Percentiles rank a stretch among this genome's conserved stretches.
Conservation (phyloP, 2,113 vertebrate species). For the Sclerurus mexicanus region DNA sequence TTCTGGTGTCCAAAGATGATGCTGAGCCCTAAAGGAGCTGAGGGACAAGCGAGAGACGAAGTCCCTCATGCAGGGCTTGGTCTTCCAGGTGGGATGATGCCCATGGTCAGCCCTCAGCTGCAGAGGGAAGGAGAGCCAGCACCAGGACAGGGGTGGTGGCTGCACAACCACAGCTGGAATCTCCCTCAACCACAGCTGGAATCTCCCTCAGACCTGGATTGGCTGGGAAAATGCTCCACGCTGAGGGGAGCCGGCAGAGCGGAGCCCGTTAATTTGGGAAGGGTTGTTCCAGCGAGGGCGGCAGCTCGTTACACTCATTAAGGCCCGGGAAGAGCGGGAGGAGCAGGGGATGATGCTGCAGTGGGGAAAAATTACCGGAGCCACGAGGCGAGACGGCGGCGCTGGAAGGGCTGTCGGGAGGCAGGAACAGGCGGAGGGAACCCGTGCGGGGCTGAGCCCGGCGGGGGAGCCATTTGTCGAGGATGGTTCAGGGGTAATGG, state of each 20-base stretch:
- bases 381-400: background rate
- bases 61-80: no score
- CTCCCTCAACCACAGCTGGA: background rate
- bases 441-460: background rate
- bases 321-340: background rate
- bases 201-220: background rate
- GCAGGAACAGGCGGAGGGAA: background rate
- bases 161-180: background rate
- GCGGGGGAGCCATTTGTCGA: slow-evolving; percentile 9
- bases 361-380: background rate
- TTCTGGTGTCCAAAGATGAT: background rate
- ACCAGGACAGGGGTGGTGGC: background rate
- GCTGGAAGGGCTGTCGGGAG: background rate
- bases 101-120: background rate
- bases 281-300: background rate
- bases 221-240: background rate
- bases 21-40: background rate
- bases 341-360: slow-evolving; percentile 5
- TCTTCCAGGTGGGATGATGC: background rate
- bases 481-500: slow-evolving; percentile 20
- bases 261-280: background rate
- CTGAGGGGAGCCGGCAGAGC: background rate
- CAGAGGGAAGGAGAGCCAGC: background rate
- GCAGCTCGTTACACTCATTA: slow-evolving; percentile 12
- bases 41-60: background rate